Percentiles rank a stretch among this genome's conserved stretches.
Evolutionary conservation across 2,888 invertebrate species (phyloP).

Genomic region (Oligia strigilis): DNA sequence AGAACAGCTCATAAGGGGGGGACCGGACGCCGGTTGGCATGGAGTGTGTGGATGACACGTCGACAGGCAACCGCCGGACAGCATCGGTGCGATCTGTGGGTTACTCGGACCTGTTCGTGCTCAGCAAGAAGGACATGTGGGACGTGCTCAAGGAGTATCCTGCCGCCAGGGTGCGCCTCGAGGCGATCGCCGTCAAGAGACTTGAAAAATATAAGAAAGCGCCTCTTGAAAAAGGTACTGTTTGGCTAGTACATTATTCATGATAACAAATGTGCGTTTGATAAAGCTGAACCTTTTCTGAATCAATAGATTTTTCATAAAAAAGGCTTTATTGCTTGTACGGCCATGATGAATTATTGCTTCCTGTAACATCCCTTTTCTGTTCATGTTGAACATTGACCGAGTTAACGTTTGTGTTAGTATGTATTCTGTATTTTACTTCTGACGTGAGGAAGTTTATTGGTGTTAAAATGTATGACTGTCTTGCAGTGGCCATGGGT

Average conservation of each 20-base stretch:
- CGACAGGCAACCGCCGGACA: slow-evolving; percentile 98
- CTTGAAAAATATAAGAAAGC: slow-evolving; percentile 99
- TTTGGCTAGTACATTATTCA: slow-evolving; percentile 27
- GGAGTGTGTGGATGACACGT: slow-evolving; percentile 91
- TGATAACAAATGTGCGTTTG: slow-evolving; percentile 26
- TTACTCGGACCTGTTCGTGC: slow-evolving; percentile 99
- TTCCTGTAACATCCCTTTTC: slow-evolving; percentile 22
- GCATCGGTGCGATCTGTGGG: slow-evolving; percentile 99
- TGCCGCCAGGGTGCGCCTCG: slow-evolving; percentile 97
- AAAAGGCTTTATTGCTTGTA: slow-evolving; percentile 28
- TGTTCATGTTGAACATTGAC: slow-evolving; percentile 14
- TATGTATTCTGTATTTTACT: slow-evolving; percentile 3
- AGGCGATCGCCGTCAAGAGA: slow-evolving; percentile 99
- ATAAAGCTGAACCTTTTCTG: slow-evolving; percentile 37
- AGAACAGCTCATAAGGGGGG: slow-evolving; percentile 76
- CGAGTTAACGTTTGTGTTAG: slow-evolving; percentile 9
- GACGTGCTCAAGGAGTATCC: slow-evolving; percentile 99
- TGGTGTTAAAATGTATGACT: slow-evolving; percentile 6
- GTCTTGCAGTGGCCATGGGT: slow-evolving; percentile 95
- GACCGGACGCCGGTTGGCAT: slow-evolving; percentile 88
- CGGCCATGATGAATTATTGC: slow-evolving; percentile 36
- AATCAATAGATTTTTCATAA: slow-evolving; percentile 36
- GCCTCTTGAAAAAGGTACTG: slow-evolving; percentile 97
- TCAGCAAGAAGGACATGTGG: slow-evolving; percentile 99
- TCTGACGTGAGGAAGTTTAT: background rate